These are phyloP conservation scores for Piprites chloris DNA, from an alignment of 2,113 vertebrate species.

Conservation along the genomic window DNA sequence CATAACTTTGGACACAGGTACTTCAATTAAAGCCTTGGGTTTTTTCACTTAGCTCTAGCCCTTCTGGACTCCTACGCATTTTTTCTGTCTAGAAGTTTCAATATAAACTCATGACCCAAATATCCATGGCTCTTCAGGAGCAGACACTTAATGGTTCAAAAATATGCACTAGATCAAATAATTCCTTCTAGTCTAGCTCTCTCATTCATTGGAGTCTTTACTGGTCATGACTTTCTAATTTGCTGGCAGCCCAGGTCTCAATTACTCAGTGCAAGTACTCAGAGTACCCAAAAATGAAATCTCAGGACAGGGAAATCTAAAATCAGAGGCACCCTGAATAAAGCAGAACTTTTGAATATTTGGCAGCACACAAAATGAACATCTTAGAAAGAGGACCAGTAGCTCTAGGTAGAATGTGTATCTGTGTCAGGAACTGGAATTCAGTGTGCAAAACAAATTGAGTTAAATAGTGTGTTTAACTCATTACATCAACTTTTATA, in stretches of 20 bases:
- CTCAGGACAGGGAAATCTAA: background rate
- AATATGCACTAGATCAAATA: background rate
- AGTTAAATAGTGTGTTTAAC: constrained; percentile 26
- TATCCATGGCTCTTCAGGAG: background rate
- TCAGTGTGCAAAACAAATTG: background rate
- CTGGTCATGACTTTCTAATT: background rate
- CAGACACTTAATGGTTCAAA: background rate
- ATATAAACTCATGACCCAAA: background rate
- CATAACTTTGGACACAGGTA: background rate
- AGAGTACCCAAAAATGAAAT: background rate
- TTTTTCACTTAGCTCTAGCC: background rate
- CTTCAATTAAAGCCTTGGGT: background rate
- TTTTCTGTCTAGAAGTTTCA: background rate
- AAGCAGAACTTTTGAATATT: background rate
- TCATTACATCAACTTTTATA: constrained; percentile 26
- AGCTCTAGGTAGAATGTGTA: background rate
- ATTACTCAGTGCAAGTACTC: background rate
- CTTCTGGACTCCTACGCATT: background rate
- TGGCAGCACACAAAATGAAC: background rate
- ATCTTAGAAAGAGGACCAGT: background rate
- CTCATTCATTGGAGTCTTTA: background rate
- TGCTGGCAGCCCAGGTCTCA: background rate
- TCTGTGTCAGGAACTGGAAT: constrained; percentile 19
- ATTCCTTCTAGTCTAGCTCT: background rate
- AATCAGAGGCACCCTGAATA: background rate